Evolutionary conservation across 1,140 invertebrate species (phyloP), one percentile per base, ranked within the genome.

Genomic region (Solenopsis fugax): DNA sequence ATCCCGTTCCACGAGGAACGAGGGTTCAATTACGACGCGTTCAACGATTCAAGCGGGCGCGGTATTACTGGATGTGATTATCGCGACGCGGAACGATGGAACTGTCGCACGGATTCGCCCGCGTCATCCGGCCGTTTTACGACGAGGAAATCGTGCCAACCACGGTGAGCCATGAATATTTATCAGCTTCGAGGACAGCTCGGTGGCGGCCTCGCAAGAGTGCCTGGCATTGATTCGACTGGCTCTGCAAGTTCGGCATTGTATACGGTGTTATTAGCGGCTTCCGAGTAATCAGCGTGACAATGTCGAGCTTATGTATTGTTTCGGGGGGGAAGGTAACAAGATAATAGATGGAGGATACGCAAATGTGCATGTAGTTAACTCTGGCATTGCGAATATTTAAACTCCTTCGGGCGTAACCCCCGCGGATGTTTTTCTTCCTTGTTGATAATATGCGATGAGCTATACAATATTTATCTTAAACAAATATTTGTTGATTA

Each of bases 141-240:
- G 78, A 56, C 52, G 45, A 50, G 52, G 56, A 71, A 86, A 67
- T 86, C 65, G 85, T 80, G 78, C 77, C 76, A 69, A 62, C 45
- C 41, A 34, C n/a, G 56, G 54, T 56, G 76, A 75, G 52, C 86
- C 72, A 90, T 90, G 89, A 90, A 90, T 90, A 90, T 90, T 90
- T 90, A 90, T 90, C 86, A 58, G 37, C 64, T 72, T 54, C 65
- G 73, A 54, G 75, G 65, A 78, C 56, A 37, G 60, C 60, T 62
- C 21, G 64, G 34, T 52, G 34, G 62, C 37, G n/a, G 21, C 41
- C 37, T 34, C 64, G 67, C 71, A 60, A 41, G 65, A 41, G 58
- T 60, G 54, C n/a, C 60, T 45, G 54, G 67, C 69, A 87, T 87
- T 87, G 85, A 65, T 73, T 86, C 54, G 52, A 84, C 77, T 37